These are phyloP conservation scores for Pipistrellus kuhlii DNA, from an alignment of 2,797 vertebrate genomes.

Conservation along the genomic window DNA sequence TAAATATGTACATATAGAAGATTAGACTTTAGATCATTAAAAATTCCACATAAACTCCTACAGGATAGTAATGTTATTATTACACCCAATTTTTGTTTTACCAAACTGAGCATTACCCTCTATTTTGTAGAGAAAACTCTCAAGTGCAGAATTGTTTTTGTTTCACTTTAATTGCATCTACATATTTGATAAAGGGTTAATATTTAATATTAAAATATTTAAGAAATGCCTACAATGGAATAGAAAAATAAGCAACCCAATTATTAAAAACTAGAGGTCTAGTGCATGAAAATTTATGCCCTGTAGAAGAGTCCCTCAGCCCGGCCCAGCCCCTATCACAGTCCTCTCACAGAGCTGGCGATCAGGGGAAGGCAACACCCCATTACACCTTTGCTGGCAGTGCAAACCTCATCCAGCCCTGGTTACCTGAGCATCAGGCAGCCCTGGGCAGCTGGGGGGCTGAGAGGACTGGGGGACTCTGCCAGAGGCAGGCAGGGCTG, in stretches of 20 bases:
- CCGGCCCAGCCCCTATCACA: too few species aligned
- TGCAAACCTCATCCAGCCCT: too few species aligned
- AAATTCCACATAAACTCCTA: neutral
- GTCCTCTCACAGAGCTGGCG: too few species aligned
- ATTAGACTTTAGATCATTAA: neutral
- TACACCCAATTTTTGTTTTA: neutral
- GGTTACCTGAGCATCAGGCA: too few species aligned
- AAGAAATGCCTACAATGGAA: neutral
- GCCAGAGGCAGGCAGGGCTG: too few species aligned
- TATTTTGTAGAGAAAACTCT: neutral
- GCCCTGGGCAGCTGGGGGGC: too few species aligned
- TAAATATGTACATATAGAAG: neutral
- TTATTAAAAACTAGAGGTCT: neutral
- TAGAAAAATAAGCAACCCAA: neutral
- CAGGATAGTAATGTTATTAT: neutral
- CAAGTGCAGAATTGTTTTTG: neutral
- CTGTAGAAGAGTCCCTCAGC: too few species aligned
- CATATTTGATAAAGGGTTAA: neutral
- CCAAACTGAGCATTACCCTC: neutral
- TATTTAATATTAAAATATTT: neutral
- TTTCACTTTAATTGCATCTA: conserved; percentile 8
- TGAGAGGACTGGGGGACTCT: too few species aligned
- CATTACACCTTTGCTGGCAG: too few species aligned
- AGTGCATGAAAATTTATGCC: too few species aligned
- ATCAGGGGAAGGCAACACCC: too few species aligned